Base-by-base conservation (phyloP, 2,113 vertebrate genomes). In the Tenrec ecaudatus region DNA sequence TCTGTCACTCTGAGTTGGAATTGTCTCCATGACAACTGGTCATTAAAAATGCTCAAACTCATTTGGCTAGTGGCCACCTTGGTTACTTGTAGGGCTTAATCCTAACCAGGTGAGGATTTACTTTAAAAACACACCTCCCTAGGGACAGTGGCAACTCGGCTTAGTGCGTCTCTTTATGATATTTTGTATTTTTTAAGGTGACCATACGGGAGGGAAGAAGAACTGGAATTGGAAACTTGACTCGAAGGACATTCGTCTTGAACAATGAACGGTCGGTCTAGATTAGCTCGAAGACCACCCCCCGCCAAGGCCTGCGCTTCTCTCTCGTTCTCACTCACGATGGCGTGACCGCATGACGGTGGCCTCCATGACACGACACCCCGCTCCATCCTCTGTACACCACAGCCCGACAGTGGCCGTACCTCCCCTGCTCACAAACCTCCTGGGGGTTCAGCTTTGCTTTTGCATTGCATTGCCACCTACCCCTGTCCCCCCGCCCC, bases 321-420 rank as follows among this genome's bases (percentile, higher is more conserved):
- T 57, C 2, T 57, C 25, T 66, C 73, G 47, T 75, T 47, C 27
- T 0, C 7, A 62, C 83, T 10, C 85, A 10, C 2, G 15, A 15
- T 5, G 47, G 71, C 22, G 69, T 27, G 91, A 81, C 89, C 96
- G 78, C 87, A 84, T 3, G 14, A 29, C 0, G n/a, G 76, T 60
- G 94, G 58, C 33, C 15, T 31, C 36, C 80, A 1, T n/a, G 75
- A 69, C 2, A 3, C 2, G 82, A 90, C 60, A 1, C 77, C 79
- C 1, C 7, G 75, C 43, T 8, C 4, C 1, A 38, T 11, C 25
- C 1, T 0, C 43, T 4, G 0, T 38, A 25, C 22, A 29, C 31
- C 16, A 60, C 4, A 38, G 88, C 43, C 40, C 1, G 1, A 0
- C 0, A 69, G 79, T 1, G 22, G 58, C 6, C 86, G 1, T 6